Conservation (phyloP, 92 coral and sea anemone genomes). For the Umimayanthus kanabou region DNA sequence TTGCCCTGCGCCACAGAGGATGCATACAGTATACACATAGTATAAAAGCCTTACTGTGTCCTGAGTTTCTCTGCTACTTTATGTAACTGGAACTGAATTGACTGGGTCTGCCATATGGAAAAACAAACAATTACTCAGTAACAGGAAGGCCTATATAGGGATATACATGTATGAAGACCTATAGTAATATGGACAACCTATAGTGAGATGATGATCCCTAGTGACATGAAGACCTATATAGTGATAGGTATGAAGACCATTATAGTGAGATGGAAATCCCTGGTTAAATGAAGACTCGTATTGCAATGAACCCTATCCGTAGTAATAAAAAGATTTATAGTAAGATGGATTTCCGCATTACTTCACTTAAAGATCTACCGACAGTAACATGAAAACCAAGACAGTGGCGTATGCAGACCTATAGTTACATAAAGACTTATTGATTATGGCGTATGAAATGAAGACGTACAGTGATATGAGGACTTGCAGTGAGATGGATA, state of each 20-base stretch:
- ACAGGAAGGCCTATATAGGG: background rate
- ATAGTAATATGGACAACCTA: background rate
- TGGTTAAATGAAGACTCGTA: background rate
- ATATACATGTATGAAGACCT: background rate
- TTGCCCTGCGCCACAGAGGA: background rate
- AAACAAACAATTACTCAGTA: background rate
- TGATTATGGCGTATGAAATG: too few relatives aligned
- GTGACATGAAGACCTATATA: background rate
- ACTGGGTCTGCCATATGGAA: conserved; percentile 50
- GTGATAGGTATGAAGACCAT: background rate
- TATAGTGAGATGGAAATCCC: background rate
- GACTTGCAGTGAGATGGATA: too few relatives aligned
- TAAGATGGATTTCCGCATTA: too few relatives aligned
- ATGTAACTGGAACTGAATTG: conserved; percentile 61
- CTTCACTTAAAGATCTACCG: too few relatives aligned
- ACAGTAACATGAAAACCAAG: too few relatives aligned
- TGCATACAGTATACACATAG: background rate
- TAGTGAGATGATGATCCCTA: background rate
- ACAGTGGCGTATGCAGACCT: too few relatives aligned
- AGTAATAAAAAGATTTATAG: too few relatives aligned
- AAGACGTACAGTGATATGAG: too few relatives aligned
- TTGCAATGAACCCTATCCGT: too few relatives aligned
- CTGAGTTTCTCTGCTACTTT: conserved; percentile 61
- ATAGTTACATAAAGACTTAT: background rate
- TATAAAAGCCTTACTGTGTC: conserved; percentile 46